Evolutionary conservation across 2,113 vertebrate genomes (phyloP).

Genomic region (Ranitomeya variabilis): DNA sequence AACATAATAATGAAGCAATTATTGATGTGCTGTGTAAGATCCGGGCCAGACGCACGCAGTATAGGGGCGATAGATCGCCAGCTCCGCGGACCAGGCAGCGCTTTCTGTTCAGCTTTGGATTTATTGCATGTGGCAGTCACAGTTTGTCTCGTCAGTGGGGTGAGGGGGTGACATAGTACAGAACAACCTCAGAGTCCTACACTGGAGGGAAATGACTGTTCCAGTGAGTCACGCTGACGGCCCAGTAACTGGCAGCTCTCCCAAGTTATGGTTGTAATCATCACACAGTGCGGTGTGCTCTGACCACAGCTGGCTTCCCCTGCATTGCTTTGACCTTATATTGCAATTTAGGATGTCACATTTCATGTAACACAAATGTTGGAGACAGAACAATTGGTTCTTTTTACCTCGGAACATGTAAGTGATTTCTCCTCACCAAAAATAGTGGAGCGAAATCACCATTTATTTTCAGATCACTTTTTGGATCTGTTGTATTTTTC

Average conservation of each 20-base stretch:
- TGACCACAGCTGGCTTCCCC: slow-evolving; percentile 45
- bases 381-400: slow-evolving; percentile 18
- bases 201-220: slow-evolving; percentile 30
- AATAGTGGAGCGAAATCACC: not conserved
- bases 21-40: not conserved
- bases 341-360: slow-evolving; percentile 39
- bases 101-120: not conserved
- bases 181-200: slow-evolving; percentile 19
- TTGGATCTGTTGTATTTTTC: not conserved
- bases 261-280: slow-evolving; percentile 42
- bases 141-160: not conserved
- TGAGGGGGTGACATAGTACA: slow-evolving; percentile 21
- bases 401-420: not conserved
- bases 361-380: slow-evolving; percentile 16
- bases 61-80: not conserved
- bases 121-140: not conserved
- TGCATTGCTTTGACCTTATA: slow-evolving; percentile 38
- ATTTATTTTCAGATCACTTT: not conserved
- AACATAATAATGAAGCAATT: not conserved
- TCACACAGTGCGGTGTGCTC: slow-evolving; percentile 32
- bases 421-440: not conserved
- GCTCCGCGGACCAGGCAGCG: not conserved
- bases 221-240: slow-evolving; percentile 42
- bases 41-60: not conserved
- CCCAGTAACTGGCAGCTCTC: slow-evolving; percentile 45